These are phyloP conservation scores for Macropodus opercularis DNA, from an alignment of 2,797 vertebrate genomes.

Conservation along the genomic window DNA sequence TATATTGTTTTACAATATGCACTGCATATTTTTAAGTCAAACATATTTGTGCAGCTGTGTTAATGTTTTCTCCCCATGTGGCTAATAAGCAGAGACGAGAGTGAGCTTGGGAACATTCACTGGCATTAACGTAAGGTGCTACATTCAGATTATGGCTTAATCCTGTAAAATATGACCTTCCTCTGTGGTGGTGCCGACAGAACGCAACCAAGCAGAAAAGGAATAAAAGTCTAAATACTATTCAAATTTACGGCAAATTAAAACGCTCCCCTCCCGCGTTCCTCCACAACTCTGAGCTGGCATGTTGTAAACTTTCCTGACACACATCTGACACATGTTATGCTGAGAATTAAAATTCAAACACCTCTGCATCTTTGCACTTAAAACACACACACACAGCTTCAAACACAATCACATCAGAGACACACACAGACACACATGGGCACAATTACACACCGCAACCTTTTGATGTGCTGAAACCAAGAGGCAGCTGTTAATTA, in stretches of 20 bases:
- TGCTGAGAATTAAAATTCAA: conserved; percentile 34
- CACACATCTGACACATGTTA: conserved; percentile 37
- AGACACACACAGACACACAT: conserved; percentile 20
- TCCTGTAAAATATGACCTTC: conserved; percentile 28
- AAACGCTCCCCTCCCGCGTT: conserved; percentile 8
- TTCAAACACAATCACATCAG: conserved; percentile 36
- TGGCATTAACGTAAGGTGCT: conserved; percentile 42
- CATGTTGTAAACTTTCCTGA: conserved; percentile 23
- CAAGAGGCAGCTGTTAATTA: conserved; percentile 83
- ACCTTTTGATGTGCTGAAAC: conserved; percentile 80
- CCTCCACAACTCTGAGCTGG: conserved; percentile 22
- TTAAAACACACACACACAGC: conserved; percentile 34
- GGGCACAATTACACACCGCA: conserved; percentile 35
- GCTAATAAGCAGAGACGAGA: conserved; percentile 6
- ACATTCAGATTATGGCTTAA: conserved; percentile 64
- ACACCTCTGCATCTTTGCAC: conserved; percentile 59
- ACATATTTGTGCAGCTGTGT: not conserved
- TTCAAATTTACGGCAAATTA: conserved; percentile 43
- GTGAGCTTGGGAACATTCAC: conserved; percentile 39
- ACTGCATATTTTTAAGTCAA: not conserved
- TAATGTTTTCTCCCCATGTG: not conserved
- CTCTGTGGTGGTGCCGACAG: conserved; percentile 27
- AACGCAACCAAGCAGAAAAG: conserved; percentile 46
- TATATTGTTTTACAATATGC: not conserved
- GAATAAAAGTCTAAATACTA: conserved; percentile 45